Base-by-base conservation (phyloP, 1,140 invertebrate genomes). In the Anthonomus grandis region DNA sequence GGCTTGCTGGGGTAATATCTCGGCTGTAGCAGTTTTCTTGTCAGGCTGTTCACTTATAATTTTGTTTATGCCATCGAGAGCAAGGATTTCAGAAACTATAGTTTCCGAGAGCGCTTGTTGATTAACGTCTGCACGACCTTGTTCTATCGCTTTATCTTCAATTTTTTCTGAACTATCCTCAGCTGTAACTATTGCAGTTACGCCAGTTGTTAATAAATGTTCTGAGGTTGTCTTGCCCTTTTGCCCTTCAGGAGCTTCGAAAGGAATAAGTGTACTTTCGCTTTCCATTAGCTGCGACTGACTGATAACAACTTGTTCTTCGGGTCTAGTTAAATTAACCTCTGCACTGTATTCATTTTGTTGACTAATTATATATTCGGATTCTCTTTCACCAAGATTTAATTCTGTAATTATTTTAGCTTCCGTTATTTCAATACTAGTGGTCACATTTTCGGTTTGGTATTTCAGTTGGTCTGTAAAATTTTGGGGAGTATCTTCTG, bases 101-200 rank as follows among this genome's bases (percentile, higher is more conserved):
- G 77, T 80, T 71, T 82, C 81, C 58, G 78, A 76, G 17, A 76
- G 62, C 37, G 74, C 58, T 9, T 71, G 69, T 52, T 80, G 77
- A 48, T 64, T 73, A 36, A 78, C 50, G 48, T 75, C 77, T 18
- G 83, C 83, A 38, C 50, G 68, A 10, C 65, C 73, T 24, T 65
- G 56, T 13, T 72, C 49, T 17, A 72, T 64, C 53, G 60, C 46
- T 17, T 75, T 68, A 62, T 78, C 63, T 3, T 66, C 57, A n/a
- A 84, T 51, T 34, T 74, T 50, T 15, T 72, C 75, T 12, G 81
- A 58, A 45, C 73, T 71, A 64, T 79, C 76, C 56, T 82, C 74
- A 13, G 76, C 64, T 50, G 73, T 69, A 15, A 79, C 78, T 76
- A 85, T 81, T 70, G 84, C 79, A 34, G 83, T 73, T 56, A 83